Conservation (phyloP, 2,888 invertebrate genomes). For the Troglohyphantes excavatus region DNA sequence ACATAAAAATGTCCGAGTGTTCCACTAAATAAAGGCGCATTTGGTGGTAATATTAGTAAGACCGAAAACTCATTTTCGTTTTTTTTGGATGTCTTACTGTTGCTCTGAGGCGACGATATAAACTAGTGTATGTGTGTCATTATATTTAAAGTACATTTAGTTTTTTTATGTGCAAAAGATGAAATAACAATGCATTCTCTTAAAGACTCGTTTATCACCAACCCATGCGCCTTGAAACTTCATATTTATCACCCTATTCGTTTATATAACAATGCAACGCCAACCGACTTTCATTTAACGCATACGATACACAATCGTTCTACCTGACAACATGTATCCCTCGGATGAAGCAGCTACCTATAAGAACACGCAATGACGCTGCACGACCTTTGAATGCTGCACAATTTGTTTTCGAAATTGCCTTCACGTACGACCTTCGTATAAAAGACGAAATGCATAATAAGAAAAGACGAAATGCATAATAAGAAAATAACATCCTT, state of each 20-base stretch:
- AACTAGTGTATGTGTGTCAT: no score
- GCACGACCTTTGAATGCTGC: constrained; percentile 38
- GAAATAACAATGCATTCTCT: not conserved
- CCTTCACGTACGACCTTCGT: constrained; percentile 41
- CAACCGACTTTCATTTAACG: not conserved
- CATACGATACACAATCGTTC: not conserved
- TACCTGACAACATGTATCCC: not conserved
- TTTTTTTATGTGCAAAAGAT: no score
- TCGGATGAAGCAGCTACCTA: not conserved
- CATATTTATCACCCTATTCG: not conserved
- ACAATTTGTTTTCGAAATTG: constrained; percentile 45
- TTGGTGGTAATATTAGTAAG: no score
- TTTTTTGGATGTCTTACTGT: no score
- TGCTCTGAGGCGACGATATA: no score
- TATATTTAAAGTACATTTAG: no score
- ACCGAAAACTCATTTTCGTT: no score
- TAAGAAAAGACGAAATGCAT: constrained; percentile 7
- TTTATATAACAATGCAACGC: not conserved
- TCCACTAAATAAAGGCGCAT: no score
- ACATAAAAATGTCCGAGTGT: no score
- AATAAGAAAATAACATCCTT: constrained; percentile 19
- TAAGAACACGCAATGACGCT: constrained; percentile 13
- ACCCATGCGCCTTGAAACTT: not conserved
- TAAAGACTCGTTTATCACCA: not conserved
- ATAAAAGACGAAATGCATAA: no score